These are phyloP conservation scores for Zoroaster sp. DNA, from an alignment of 53 echinoderm and acorn worm genomes.

Conservation along the genomic window DNA sequence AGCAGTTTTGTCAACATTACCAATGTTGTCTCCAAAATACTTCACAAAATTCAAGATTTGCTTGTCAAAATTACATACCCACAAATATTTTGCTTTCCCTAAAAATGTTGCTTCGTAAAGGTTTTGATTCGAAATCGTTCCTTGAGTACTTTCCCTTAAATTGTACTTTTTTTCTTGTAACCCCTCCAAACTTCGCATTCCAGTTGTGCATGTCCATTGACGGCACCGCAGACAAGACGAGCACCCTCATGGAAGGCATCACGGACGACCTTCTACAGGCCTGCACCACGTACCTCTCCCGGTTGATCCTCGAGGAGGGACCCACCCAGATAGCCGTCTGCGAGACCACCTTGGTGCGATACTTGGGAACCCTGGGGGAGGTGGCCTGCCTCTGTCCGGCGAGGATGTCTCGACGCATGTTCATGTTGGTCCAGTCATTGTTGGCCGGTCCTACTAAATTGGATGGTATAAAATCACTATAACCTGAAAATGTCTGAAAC, in stretches of 20 bases:
- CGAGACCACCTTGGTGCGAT: conserved; percentile 66
- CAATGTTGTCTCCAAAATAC: too few relatives aligned
- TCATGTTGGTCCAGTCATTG: conserved; percentile 89
- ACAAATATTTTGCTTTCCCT: too few relatives aligned
- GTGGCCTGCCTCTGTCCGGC: conserved; percentile 81
- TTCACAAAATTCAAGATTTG: too few relatives aligned
- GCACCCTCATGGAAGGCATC: conserved; percentile 40
- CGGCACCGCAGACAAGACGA: conserved; percentile 38
- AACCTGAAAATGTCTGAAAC: too few relatives aligned
- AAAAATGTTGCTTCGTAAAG: too few relatives aligned
- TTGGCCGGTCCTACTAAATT: conserved; percentile 71
- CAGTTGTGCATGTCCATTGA: conserved; percentile 68
- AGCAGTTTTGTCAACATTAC: too few relatives aligned
- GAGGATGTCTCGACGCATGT: conserved; percentile 58
- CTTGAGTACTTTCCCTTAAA: too few relatives aligned
- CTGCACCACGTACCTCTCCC: conserved; percentile 76
- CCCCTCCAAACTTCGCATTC: too few relatives aligned
- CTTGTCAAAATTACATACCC: too few relatives aligned
- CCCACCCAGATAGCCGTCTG: conserved; percentile 50
- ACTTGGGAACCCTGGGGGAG: conserved; percentile 82
- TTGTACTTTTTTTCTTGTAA: too few relatives aligned
- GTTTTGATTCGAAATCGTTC: too few relatives aligned
- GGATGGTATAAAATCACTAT: conserved; percentile 56
- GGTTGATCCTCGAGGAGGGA: conserved; percentile 71
- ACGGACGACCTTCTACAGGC: conserved; percentile 61